These are phyloP conservation scores for Euglossa dilemma DNA, from an alignment of 1,140 invertebrate species.

Conservation along the genomic window DNA sequence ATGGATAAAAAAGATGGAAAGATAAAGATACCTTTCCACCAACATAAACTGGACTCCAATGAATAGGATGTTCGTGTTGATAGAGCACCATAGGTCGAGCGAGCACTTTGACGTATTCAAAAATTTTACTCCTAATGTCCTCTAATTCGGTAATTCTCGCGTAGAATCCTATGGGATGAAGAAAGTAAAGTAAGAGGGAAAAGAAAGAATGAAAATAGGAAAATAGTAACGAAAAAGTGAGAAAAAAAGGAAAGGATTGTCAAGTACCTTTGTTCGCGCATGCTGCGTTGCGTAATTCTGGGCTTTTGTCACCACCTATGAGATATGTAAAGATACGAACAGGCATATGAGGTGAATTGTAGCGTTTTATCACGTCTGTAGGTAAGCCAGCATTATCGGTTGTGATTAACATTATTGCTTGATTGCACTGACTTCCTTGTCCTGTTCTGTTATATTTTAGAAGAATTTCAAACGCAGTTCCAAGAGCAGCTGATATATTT, in stretches of 20 bases:
- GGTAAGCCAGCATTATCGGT: slow-evolving; percentile 92
- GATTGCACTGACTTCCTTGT: slow-evolving; percentile 96
- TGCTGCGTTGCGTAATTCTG: slow-evolving; percentile 95
- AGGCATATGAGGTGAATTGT: slow-evolving; percentile 95
- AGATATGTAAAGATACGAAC: slow-evolving; percentile 98
- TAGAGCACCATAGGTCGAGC: slow-evolving; percentile 95
- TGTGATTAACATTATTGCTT: slow-evolving; percentile 96
- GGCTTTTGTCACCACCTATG: slow-evolving; percentile 94
- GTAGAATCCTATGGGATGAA: slow-evolving; percentile 88
- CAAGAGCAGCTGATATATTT: slow-evolving; percentile 96
- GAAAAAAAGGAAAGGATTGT: background rate
- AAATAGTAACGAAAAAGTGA: background rate
- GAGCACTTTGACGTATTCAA: slow-evolving; percentile 95
- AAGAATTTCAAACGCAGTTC: slow-evolving; percentile 95
- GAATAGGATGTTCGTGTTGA: slow-evolving; percentile 93
- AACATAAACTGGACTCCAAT: slow-evolving; percentile 95
- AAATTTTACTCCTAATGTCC: slow-evolving; percentile 93
- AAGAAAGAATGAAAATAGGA: background rate
- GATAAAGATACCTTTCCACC: slow-evolving; percentile 94
- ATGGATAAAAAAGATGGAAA: too few species aligned
- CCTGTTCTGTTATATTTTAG: slow-evolving; percentile 92
- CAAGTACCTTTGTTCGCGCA: slow-evolving; percentile 95
- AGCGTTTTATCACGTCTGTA: slow-evolving; percentile 90
- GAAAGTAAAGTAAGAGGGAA: background rate
- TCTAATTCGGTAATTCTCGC: slow-evolving; percentile 91